Evolutionary conservation across 2,113 vertebrate genomes (phyloP).

Genomic region (Chelonoidis abingdonii): DNA sequence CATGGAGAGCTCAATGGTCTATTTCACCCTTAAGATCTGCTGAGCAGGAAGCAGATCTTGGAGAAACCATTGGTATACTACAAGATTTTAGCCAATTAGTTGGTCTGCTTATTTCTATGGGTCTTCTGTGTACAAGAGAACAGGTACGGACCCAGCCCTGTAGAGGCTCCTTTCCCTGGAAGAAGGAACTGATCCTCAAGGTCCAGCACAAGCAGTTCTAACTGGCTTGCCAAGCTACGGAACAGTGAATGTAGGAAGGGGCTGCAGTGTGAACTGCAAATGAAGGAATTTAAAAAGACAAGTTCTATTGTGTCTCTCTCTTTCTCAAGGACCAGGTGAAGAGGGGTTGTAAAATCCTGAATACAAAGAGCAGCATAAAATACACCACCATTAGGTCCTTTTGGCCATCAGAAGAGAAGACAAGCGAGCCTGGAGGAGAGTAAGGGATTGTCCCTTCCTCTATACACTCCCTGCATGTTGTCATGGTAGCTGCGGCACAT

Average conservation of each 20-base stretch:
- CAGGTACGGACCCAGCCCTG: neutral
- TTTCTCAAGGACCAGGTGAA: neutral
- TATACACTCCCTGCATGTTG: neutral
- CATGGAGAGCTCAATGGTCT: neutral
- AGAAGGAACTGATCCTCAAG: neutral
- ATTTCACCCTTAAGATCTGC: neutral
- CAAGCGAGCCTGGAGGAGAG: neutral
- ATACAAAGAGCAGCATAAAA: neutral
- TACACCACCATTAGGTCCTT: neutral
- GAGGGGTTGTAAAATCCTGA: neutral
- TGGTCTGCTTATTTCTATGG: neutral
- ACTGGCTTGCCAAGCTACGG: neutral
- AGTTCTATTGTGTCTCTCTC: neutral
- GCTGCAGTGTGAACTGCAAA: neutral
- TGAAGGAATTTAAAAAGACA: neutral
- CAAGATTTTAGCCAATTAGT: neutral
- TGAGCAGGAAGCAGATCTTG: neutral
- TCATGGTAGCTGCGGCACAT: neutral
- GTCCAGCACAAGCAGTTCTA: neutral
- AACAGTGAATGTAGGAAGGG: neutral
- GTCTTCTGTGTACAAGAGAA: neutral
- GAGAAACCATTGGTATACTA: neutral
- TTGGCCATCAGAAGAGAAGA: neutral
- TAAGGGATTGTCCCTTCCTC: neutral
- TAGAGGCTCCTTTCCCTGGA: neutral